Percentiles rank a stretch among this genome's conserved stretches.
Evolutionary conservation across 2,113 vertebrate species (phyloP).

Genomic region (Phaethon lepturus): DNA sequence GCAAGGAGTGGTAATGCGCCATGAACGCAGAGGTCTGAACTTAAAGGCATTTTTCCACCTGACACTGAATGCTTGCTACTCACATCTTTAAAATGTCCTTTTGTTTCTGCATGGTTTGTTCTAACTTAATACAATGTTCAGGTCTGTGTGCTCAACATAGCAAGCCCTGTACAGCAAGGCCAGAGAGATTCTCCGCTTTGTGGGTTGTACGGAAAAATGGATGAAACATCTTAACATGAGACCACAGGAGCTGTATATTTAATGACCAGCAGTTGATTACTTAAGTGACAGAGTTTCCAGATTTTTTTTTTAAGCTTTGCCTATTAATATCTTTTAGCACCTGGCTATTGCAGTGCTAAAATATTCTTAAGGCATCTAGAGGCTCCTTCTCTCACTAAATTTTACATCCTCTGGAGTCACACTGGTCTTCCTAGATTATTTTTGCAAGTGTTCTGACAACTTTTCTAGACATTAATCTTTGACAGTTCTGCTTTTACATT

Average conservation of each 20-base stretch:
- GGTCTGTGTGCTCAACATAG: neutral
- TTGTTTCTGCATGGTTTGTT: neutral
- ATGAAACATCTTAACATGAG: neutral
- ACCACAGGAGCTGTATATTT: fast-evolving
- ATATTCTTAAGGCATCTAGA: neutral
- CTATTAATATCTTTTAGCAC: neutral
- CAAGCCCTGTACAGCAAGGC: neutral
- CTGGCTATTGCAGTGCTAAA: neutral
- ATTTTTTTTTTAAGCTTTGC: neutral
- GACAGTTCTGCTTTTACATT: neutral
- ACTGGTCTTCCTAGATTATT: neutral
- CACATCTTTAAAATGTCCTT: neutral
- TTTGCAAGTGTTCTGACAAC: neutral
- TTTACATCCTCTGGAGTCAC: neutral
- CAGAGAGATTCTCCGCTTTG: neutral
- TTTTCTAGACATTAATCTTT: neutral
- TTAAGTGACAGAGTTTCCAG: neutral
- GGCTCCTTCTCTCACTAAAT: neutral
- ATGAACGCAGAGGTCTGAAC: neutral
- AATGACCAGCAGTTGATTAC: neutral
- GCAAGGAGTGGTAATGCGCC: neutral
- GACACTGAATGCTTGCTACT: neutral
- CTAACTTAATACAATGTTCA: neutral
- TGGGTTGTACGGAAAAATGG: neutral
- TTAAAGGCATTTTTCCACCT: neutral